phyloP scores from a whole-genome alignment of 2,797 vertebrate species.

The Danio tinwini region DNA sequence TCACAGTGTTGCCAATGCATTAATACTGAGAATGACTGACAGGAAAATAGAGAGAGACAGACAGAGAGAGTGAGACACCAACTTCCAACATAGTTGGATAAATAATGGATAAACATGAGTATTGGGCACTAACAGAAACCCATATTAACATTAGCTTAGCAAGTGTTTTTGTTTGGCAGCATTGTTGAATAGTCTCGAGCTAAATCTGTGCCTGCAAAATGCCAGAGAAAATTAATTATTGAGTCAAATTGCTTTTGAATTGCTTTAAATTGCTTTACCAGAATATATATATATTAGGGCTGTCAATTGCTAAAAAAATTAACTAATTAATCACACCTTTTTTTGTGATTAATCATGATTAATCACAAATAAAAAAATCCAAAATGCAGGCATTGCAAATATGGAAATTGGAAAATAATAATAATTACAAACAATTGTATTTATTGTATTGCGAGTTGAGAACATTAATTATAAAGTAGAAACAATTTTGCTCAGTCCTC shows the following conservation, averaged over 20 bases:
- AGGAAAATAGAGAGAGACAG: conserved; percentile 16
- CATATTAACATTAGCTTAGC: not conserved
- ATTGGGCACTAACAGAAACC: conserved; percentile 4
- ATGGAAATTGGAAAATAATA: no score
- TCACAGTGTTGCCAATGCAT: conserved; percentile 30
- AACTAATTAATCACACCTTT: no score
- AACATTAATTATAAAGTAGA: no score
- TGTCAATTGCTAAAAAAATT: no score
- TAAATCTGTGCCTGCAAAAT: conserved; percentile 6
- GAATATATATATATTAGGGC: no score
- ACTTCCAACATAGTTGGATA: not conserved
- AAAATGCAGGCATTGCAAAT: no score
- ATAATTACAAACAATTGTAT: no score
- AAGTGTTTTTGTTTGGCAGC: not conserved
- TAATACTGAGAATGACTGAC: conserved; percentile 15
- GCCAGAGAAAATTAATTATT: conserved; percentile 10
- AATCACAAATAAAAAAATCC: no score
- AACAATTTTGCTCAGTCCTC: no score
- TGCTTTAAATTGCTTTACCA: conserved; percentile 24
- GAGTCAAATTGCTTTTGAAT: no score
- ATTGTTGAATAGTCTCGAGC: not conserved
- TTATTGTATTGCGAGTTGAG: no score
- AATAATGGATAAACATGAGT: conserved; percentile 9
- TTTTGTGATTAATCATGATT: no score
- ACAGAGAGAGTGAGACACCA: conserved; percentile 6